Conservation (phyloP, 2,888 invertebrate species). For the Scelioninae gen. 2 region DNA sequence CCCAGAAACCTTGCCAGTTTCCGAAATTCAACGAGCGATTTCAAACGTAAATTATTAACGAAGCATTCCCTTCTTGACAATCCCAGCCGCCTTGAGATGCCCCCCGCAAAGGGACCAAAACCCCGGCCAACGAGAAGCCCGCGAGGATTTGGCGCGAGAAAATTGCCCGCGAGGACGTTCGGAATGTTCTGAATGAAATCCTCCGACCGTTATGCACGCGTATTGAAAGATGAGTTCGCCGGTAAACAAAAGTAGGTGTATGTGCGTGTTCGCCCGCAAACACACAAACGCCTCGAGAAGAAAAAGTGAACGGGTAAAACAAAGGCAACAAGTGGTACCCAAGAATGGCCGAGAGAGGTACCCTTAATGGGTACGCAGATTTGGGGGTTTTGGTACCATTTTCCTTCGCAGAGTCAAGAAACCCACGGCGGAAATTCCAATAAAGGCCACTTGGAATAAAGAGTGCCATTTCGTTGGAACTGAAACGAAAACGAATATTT, state of each 20-base stretch:
- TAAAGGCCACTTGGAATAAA: too few relatives aligned
- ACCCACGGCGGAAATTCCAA: too few relatives aligned
- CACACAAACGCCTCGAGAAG: conserved; percentile 63
- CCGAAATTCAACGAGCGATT: too few relatives aligned
- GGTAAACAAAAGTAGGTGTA: conserved; percentile 53
- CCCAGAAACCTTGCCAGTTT: too few relatives aligned
- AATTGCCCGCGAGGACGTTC: conserved; percentile 25
- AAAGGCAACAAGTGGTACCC: conserved; percentile 81
- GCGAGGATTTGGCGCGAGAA: too few relatives aligned
- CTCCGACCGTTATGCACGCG: conserved; percentile 41
- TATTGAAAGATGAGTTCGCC: conserved; percentile 51
- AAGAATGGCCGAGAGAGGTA: conserved; percentile 53
- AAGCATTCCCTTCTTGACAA: too few relatives aligned
- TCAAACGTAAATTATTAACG: too few relatives aligned
- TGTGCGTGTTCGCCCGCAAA: conserved; percentile 28
- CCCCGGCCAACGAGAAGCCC: too few relatives aligned
- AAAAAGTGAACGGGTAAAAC: conserved; percentile 76
- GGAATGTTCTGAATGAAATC: conserved; percentile 46
- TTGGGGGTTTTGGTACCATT: conserved; percentile 23
- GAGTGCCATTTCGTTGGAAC: too few relatives aligned
- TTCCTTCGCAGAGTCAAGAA: conserved; percentile 19
- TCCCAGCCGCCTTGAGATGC: too few relatives aligned
- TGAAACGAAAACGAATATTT: too few relatives aligned
- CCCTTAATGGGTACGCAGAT: conserved; percentile 46
- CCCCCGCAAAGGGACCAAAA: too few relatives aligned